Evolutionary conservation across 1,140 invertebrate species (phyloP).

Genomic region (Trichogramma pretiosum): DNA sequence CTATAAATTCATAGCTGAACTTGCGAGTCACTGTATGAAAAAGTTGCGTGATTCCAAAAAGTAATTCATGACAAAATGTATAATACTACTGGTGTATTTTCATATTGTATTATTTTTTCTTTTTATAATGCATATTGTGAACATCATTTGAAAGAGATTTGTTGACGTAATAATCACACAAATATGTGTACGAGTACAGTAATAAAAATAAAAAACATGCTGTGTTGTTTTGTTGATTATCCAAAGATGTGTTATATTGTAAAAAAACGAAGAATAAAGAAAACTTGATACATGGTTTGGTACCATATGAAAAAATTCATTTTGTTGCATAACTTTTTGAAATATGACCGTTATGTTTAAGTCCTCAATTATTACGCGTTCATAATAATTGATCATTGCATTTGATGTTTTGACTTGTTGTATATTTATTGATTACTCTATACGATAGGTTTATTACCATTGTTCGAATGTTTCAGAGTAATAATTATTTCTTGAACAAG

Average conservation of each 20-base stretch:
- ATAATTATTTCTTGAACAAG: conserved; percentile 13
- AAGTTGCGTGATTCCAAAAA: too few species aligned
- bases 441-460: conserved; percentile 28
- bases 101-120: conserved; percentile 12
- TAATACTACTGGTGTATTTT: neutral
- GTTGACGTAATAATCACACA: too few species aligned
- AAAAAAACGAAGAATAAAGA: conserved; percentile 21
- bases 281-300: conserved; percentile 26
- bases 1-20: too few species aligned
- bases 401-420: conserved; percentile 31
- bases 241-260: conserved; percentile 34
- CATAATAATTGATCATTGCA: conserved; percentile 20
- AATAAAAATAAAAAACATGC: too few species aligned
- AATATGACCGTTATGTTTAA: neutral
- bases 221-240: conserved; percentile 33
- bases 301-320: conserved; percentile 22
- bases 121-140: too few species aligned
- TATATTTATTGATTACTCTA: conserved; percentile 33
- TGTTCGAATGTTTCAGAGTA: conserved; percentile 20
- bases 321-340: conserved; percentile 15
- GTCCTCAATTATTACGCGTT: neutral
- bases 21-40: too few species aligned
- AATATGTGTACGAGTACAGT: too few species aligned
- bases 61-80: too few species aligned
- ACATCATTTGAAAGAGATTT: too few species aligned